phyloP scores from a whole-genome alignment of 1,140 invertebrate genomes.

The Triops cancriformis region DNA sequence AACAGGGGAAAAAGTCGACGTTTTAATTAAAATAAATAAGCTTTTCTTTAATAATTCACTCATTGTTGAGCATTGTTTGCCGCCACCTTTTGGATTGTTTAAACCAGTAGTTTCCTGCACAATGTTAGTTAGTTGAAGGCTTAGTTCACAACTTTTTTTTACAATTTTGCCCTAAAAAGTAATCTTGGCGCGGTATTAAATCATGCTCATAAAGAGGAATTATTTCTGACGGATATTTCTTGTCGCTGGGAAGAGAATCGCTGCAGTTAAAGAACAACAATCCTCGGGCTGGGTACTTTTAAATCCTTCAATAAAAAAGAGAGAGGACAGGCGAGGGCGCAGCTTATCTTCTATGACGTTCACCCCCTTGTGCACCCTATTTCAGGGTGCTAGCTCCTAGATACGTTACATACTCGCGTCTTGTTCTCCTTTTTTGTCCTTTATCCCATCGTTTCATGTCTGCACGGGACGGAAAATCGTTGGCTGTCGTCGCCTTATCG shows the following conservation, averaged over 20 bases:
- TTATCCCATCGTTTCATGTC: constrained; percentile 1
- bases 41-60: too few species aligned
- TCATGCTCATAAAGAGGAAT: neutral
- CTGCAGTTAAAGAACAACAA: neutral
- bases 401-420: neutral
- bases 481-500: constrained; percentile 9
- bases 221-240: constrained; percentile 5
- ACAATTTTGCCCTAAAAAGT: too few species aligned
- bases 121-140: too few species aligned
- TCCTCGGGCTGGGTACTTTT: neutral
- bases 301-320: constrained; percentile 7
- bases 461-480: constrained; percentile 12
- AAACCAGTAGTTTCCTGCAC: too few species aligned
- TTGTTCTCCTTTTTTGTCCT: neutral
- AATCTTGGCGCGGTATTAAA: too few species aligned
- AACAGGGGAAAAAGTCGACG: too few species aligned
- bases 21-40: too few species aligned
- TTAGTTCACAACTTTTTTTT: too few species aligned
- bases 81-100: too few species aligned
- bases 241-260: neutral
- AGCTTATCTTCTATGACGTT: constrained; percentile 6
- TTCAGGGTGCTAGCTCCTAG: neutral
- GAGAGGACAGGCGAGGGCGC: neutral
- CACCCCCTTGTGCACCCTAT: neutral
- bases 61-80: too few species aligned